A percentile compares a stretch with the other conserved stretches of the same genome.
Conservation (phyloP, 1,140 invertebrate species). For the Calephelis virginiensis region DNA sequence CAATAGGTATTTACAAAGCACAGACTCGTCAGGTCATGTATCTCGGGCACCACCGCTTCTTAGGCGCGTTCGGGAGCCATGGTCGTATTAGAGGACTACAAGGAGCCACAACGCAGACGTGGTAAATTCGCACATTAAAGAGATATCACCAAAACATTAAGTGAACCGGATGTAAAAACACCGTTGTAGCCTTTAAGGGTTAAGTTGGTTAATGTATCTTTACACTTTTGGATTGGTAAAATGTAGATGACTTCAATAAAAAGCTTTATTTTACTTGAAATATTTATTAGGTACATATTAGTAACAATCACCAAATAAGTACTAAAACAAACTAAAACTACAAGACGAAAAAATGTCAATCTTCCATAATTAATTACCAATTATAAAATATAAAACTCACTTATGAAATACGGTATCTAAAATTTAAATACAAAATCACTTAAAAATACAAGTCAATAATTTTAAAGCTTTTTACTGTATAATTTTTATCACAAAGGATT, state of each 20-base stretch:
- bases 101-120: too few species aligned
- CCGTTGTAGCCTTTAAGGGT: too few species aligned
- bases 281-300: constrained; percentile 11
- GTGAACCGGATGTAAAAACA: too few species aligned
- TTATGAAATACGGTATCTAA: constrained; percentile 10
- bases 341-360: constrained; percentile 5
- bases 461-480: constrained; percentile 8
- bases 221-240: too few species aligned
- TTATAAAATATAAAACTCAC: constrained; percentile 14
- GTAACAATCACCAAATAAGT: constrained; percentile 16
- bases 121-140: too few species aligned
- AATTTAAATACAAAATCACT: constrained; percentile 18
- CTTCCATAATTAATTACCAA: constrained; percentile 4
- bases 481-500: constrained; percentile 9
- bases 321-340: constrained; percentile 7
- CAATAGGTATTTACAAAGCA: too few species aligned
- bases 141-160: too few species aligned
- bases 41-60: too few species aligned
- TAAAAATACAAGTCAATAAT: constrained; percentile 3
- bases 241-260: not conserved
- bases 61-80: too few species aligned
- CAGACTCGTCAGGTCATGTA: too few species aligned
- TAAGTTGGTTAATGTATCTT: too few species aligned
- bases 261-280: not conserved
- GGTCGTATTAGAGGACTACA: too few species aligned